Evolutionary conservation across 2,113 vertebrate species (phyloP).

Genomic region (Python bivittatus): DNA sequence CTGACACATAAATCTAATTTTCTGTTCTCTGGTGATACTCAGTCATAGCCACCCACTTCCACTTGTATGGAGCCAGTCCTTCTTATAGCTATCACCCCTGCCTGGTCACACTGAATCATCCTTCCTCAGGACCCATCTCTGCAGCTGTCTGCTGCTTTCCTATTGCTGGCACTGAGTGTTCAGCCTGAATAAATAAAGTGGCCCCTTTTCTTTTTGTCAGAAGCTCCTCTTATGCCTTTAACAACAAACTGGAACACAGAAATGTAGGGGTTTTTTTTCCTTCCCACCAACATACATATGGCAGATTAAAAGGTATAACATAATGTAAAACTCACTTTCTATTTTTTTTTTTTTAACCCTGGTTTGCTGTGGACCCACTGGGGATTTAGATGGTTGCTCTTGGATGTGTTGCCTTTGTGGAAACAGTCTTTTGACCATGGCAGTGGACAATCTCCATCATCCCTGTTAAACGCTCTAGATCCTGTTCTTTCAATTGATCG

Average conservation of each 20-base stretch:
- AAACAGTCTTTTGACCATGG: background rate
- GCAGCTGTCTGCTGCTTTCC: slow-evolving; percentile 21
- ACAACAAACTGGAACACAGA: background rate
- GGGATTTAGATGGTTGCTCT: background rate
- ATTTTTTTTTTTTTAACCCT: background rate
- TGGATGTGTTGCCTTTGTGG: background rate
- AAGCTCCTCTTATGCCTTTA: background rate
- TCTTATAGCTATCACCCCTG: slow-evolving; percentile 5
- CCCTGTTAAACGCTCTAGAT: background rate
- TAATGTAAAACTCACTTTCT: background rate
- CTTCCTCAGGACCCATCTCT: rapidly evolving
- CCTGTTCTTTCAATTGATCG: background rate
- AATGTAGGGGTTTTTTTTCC: background rate
- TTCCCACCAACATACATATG: background rate
- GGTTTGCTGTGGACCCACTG: background rate
- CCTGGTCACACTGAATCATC: slow-evolving; percentile 61
- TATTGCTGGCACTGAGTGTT: background rate
- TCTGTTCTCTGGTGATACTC: slow-evolving; percentile 38
- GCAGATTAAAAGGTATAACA: background rate
- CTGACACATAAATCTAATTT: slow-evolving; percentile 49
- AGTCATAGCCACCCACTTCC: slow-evolving; percentile 43
- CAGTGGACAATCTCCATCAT: background rate
- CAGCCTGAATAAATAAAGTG: background rate
- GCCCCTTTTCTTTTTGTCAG: background rate
- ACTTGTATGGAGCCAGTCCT: slow-evolving; percentile 4